These are phyloP conservation scores for Dipodomys merriami DNA, from an alignment of 2,113 vertebrate genomes.

Conservation along the genomic window DNA sequence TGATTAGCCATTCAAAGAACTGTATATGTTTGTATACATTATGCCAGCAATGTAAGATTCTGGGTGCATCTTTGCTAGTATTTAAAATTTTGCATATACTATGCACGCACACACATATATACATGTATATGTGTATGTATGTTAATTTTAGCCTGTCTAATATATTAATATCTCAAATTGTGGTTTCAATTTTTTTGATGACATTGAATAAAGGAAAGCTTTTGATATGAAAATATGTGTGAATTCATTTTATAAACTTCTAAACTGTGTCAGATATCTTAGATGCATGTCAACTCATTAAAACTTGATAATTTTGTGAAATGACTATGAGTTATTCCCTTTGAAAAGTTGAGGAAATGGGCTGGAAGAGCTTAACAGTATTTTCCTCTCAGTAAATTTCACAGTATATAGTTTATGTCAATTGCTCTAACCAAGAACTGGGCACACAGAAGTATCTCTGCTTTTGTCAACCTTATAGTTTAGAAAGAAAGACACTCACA, in stretches of 20 bases:
- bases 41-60: not conserved
- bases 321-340: not conserved
- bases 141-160: not conserved
- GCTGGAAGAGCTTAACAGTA: not conserved
- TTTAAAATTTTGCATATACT: not conserved
- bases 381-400: not conserved
- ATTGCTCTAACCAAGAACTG: not conserved
- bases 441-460: not conserved
- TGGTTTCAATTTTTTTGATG: constrained; percentile 18
- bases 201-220: constrained; percentile 18
- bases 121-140: no score
- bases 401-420: not conserved
- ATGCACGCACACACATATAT: no score
- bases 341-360: constrained; percentile 38
- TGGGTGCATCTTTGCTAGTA: not conserved
- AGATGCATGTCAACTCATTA: constrained; percentile 25
- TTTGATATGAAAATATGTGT: constrained; percentile 4
- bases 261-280: not conserved
- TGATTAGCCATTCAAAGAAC: not conserved
- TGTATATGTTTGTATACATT: not conserved
- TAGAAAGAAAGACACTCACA: not conserved
- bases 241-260: not conserved
- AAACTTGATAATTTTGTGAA: constrained; percentile 28
- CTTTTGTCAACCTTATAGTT: not conserved
- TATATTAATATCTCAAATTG: constrained; percentile 24